Evolutionary conservation across 2,888 invertebrate species (phyloP).

Genomic region (Drosophila peninsularis): DNA sequence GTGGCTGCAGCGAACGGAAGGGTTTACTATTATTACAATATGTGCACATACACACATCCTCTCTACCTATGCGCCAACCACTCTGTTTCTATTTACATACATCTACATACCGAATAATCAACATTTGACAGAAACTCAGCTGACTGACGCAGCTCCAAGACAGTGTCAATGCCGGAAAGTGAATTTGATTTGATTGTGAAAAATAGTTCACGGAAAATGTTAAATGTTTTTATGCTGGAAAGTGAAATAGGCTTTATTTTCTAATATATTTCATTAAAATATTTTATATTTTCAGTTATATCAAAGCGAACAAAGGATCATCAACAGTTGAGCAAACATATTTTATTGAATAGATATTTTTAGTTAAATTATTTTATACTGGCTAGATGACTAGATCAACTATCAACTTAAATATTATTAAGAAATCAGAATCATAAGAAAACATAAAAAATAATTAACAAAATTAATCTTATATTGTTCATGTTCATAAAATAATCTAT

Average conservation of each 20-base stretch:
- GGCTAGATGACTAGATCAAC: not conserved
- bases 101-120: conserved; percentile 13
- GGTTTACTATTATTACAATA: conserved; percentile 25
- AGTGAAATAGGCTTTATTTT: no score
- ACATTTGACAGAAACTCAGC: not conserved
- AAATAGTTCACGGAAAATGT: not conserved
- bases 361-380: not conserved
- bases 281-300: no score
- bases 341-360: not conserved
- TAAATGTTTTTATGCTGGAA: not conserved
- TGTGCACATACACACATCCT: conserved; percentile 18
- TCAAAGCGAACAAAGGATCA: no score
- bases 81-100: conserved; percentile 5
- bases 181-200: not conserved
- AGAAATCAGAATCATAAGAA: no score
- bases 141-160: not conserved
- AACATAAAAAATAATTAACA: no score
- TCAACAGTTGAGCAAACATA: no score
- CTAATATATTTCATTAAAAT: no score
- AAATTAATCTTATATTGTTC: no score
- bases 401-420: not conserved
- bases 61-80: conserved; percentile 19
- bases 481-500: not conserved
- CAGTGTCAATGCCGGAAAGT: not conserved
- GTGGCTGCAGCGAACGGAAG: conserved; percentile 18